Evolutionary conservation across 2,113 vertebrate genomes (phyloP).

Genomic region (Corythaixoides concolor): DNA sequence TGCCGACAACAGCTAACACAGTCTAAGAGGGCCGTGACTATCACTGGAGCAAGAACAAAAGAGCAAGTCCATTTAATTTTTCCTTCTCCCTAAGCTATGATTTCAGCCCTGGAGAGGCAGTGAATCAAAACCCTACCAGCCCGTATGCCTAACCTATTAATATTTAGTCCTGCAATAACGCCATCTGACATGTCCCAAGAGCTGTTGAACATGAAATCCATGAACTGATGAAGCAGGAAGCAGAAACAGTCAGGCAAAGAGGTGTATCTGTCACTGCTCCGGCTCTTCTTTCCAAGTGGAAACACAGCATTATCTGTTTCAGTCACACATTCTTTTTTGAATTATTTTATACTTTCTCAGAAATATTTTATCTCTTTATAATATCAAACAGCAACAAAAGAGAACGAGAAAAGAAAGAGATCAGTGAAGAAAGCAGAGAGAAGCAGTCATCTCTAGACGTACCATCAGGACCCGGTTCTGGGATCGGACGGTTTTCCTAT

Average conservation of each 20-base stretch:
- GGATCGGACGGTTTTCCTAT: constrained; percentile 78
- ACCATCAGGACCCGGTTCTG: constrained; percentile 79
- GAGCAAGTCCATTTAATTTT: not conserved
- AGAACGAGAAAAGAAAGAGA: not conserved
- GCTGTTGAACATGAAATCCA: not conserved
- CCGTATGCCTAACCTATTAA: not conserved
- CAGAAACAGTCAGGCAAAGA: not conserved
- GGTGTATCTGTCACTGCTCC: not conserved
- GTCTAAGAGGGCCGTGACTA: accelerated
- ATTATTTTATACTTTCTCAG: not conserved
- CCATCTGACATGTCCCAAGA: not conserved
- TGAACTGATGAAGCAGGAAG: not conserved
- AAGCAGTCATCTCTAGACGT: constrained; percentile 26
- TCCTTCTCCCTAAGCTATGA: not conserved
- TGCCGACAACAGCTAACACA: not conserved
- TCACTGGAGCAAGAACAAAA: not conserved
- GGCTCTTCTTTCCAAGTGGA: not conserved
- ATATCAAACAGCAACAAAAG: not conserved
- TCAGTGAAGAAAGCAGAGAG: not conserved
- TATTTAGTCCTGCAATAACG: not conserved
- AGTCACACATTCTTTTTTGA: not conserved
- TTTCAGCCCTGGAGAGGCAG: not conserved
- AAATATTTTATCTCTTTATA: not conserved
- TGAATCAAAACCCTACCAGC: not conserved
- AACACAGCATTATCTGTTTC: not conserved